These are phyloP conservation scores for Scortum barcoo DNA, from an alignment of 2,113 vertebrate genomes.

Conservation along the genomic window DNA sequence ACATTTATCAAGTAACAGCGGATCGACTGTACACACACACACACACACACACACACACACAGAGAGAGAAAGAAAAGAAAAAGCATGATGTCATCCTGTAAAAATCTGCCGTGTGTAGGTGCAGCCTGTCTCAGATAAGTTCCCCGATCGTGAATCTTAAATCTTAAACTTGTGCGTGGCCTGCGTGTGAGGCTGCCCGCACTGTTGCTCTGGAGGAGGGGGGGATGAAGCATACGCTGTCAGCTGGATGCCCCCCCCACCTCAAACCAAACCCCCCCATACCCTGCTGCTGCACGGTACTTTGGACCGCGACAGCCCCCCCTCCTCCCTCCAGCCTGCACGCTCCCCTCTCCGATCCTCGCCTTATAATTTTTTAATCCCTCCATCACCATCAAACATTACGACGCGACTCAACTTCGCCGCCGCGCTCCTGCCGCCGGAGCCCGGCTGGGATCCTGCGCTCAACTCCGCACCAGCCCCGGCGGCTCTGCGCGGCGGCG, in stretches of 20 bases:
- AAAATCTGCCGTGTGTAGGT: conserved; percentile 59
- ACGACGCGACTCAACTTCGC: conserved; percentile 54
- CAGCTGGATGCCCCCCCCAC: conserved; percentile 56
- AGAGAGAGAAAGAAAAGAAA: too few relatives aligned
- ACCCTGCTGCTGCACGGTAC: conserved; percentile 1
- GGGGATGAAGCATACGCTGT: conserved; percentile 55
- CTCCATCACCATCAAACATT: conserved; percentile 1
- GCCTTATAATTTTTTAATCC: not conserved
- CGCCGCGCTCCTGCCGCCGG: conserved; percentile 1
- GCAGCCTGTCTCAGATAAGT: conserved; percentile 48
- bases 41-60: too few relatives aligned
- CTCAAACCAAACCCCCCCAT: too few relatives aligned
- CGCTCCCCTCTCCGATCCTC: conserved; percentile 23
- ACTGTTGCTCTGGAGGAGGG: conserved; percentile 36
- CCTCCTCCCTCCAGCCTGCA: not conserved
- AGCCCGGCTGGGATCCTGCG: conserved; percentile 27
- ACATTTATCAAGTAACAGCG: conserved; percentile 25
- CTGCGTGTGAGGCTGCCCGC: not conserved
- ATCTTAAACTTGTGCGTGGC: not conserved
- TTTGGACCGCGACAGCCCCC: conserved; percentile 4
- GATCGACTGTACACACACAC: conserved; percentile 52
- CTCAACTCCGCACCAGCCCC: conserved; percentile 55
- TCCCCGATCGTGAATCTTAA: not conserved
- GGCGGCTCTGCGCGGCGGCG: too few relatives aligned
- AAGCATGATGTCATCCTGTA: conserved; percentile 78